phyloP scores from a whole-genome alignment of 2,113 vertebrate species.

The Lepus americanus region DNA sequence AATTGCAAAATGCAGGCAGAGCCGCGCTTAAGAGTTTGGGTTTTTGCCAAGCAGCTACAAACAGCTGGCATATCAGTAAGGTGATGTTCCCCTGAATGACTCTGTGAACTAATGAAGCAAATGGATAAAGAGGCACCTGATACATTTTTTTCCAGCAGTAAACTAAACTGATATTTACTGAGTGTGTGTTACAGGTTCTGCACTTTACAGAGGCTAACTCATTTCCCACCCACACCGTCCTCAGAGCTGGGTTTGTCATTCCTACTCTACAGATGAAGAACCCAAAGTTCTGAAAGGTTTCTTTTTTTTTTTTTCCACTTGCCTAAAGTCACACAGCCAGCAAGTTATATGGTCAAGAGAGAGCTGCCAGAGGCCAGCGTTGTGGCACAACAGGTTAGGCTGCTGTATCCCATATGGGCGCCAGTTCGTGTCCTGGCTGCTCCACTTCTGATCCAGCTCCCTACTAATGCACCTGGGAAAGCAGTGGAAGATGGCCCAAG shows the following conservation, averaged over 20 bases:
- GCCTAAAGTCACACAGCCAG: not conserved
- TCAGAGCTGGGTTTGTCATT: not conserved
- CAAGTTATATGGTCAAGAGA: not conserved
- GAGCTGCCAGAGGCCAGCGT: too few relatives aligned
- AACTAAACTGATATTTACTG: not conserved
- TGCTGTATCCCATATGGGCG: too few relatives aligned
- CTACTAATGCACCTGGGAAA: too few relatives aligned
- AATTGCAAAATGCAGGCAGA: not conserved
- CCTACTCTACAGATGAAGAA: not conserved
- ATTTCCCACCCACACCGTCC: too few relatives aligned
- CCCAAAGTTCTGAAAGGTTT: not conserved
- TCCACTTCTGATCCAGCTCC: too few relatives aligned
- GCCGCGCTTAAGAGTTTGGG: not conserved
- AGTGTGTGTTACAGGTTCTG: rapidly evolving
- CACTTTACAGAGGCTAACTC: not conserved
- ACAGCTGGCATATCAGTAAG: not conserved
- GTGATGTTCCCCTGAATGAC: not conserved
- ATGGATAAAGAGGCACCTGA: not conserved
- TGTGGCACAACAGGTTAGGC: too few relatives aligned
- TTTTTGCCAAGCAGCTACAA: not conserved
- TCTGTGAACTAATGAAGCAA: not conserved
- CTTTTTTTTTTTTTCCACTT: too few relatives aligned
- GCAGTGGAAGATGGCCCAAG: too few relatives aligned
- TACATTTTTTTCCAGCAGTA: not conserved
- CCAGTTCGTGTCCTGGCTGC: too few relatives aligned